Evolutionary conservation across 2,888 invertebrate genomes (phyloP), one percentile per base, ranked within the genome.

Genomic region (Catocala fraxini): DNA sequence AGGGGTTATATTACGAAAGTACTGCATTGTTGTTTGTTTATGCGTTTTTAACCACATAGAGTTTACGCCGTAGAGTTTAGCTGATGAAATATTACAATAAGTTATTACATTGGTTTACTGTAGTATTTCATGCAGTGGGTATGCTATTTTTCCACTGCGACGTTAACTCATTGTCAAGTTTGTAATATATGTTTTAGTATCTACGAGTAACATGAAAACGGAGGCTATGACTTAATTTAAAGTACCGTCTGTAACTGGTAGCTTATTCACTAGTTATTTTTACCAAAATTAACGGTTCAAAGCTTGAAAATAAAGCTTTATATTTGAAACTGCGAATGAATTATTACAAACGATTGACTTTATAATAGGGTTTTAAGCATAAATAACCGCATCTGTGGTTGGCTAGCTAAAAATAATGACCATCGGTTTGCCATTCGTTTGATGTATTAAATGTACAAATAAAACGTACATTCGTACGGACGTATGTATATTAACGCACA

Each of bases 1-100:
- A 67, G 54, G 63, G 54, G 63, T 73, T 69, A 72, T 67, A 71
- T 66, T 65, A 56, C 54, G 12, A 64, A 54, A 64, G 68, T 64
- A 63, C 57, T 68, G 51, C 35, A 54, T 56, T 59, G 51, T 60
- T 68, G 15, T 58, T 25, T 60, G 25, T 58, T 45, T 10, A 52
- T 53, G 7, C 7, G 41, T 56, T 64, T 69, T 70, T 46, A 35
- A 34, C 41, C n/a, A 6, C 11, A 15, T 12, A 9, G 15, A 12
- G 10, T 47, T 39, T 41, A 51, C 10, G 25, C 10, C 5, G 5
- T 34, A n/a, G 10, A 39, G 35, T 2, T 7, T 9, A 39, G 9
- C 35, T 39, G 35, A 39, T 39, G 25, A 39, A 6, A 39, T 39
- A 39, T 4, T 9, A 9, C 9, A 39, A 25, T 25, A 25, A 25